Base-by-base conservation (phyloP, 1,140 invertebrate genomes). In the Lethocerus indicus region DNA sequence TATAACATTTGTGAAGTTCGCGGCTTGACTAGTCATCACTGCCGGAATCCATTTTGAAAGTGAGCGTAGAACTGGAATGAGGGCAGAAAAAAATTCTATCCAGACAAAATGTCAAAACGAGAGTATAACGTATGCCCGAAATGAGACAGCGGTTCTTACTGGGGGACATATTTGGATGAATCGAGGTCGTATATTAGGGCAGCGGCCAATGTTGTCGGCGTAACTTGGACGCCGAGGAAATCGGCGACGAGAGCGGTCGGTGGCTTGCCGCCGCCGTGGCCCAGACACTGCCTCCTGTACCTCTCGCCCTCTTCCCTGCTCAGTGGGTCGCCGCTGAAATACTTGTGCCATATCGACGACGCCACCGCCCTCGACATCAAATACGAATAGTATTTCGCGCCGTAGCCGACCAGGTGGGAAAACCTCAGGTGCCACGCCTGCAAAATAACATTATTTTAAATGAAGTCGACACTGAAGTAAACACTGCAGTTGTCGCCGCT, bases 321-420 rank as follows among this genome's bases (percentile, higher is more conserved):
- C 25, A 96, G 79, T 1, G 94, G 93, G 64, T 93, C 78, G 0
- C 69, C 60, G 59, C 80, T 72, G 60, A 98, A 97, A 59, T 83
- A 83, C 18, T 75, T 75, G 58, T 89, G 78, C 93, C 94, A 98
- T 53, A 95, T 92, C 70, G 80, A 81, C 24, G 87, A 85, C 0
- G 94, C 92, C 32, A 96, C 78, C 20, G 92, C 87, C 56, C 87
- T 74, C 0, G 94, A 96, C 59, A 97, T 82, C 41, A 97, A 67
- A 68, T 99, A 98, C 0, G 93, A 87, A 65, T 98, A 98, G 68
- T 98, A 98, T 67, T 95, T 96, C 0, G 91, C 92, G 26, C 94
- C 95, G 66, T 99, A 98, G 2, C 92, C 91, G 5, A 97, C 87
- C 26, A 98, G 67, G 68, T 99, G 95, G 49, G 89, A 85, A 71